A percentile compares a stretch with the other conserved stretches of the same genome.
These are phyloP conservation scores for Oxystoma pomonae DNA, from an alignment of 2,888 invertebrate species.

Conservation along the genomic window DNA sequence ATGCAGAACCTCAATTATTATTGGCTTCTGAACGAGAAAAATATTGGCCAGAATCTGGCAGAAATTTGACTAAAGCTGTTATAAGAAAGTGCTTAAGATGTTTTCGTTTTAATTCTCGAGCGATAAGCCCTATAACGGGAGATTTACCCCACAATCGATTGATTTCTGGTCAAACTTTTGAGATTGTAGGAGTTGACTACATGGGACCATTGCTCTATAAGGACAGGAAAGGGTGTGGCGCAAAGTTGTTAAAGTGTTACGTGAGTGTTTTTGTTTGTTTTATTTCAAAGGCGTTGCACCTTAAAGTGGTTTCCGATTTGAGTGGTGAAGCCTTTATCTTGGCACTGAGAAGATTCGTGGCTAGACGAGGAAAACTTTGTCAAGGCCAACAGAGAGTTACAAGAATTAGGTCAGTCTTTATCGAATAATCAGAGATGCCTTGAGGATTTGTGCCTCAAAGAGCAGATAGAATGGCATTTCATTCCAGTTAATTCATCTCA, in stretches of 20 bases:
- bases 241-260: background rate
- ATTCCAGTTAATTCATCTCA: background rate
- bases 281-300: background rate
- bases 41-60: slow-evolving; percentile 1
- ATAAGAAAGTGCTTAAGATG: background rate
- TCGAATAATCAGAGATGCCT: background rate
- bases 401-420: background rate
- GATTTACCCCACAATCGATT: background rate
- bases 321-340: background rate
- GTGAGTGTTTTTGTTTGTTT: background rate
- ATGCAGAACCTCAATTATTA: background rate
- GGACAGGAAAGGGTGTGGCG: background rate
- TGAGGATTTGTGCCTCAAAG: background rate
- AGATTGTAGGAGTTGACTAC: background rate
- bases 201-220: background rate
- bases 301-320: background rate
- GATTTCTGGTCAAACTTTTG: background rate
- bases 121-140: background rate
- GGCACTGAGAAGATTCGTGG: background rate
- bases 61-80: background rate
- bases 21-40: background rate
- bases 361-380: background rate
- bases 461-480: background rate
- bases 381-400: background rate
- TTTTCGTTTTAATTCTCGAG: background rate